phyloP scores from a whole-genome alignment of 2,888 invertebrate genomes.

The Diogma glabrata region DNA sequence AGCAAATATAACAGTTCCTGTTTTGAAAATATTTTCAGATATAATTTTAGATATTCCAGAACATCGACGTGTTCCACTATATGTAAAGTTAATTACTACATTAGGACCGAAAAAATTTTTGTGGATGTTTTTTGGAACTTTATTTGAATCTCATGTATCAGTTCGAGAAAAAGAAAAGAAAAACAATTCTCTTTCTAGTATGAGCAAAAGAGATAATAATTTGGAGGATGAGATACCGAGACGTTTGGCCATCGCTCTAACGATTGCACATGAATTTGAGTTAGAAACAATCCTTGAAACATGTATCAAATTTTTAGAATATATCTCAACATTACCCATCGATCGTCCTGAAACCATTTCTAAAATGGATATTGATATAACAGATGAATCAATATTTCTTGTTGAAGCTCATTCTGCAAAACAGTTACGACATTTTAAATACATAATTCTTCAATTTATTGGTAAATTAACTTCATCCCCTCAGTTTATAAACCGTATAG shows the following conservation, averaged over 20 bases:
- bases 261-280: constrained; percentile 53
- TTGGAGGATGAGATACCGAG: constrained; percentile 41
- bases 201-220: constrained; percentile 29
- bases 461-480: constrained; percentile 54
- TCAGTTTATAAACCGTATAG: constrained; percentile 55
- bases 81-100: constrained; percentile 64
- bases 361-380: constrained; percentile 30
- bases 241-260: constrained; percentile 54
- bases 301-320: constrained; percentile 53
- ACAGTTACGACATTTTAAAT: constrained; percentile 76
- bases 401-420: constrained; percentile 53
- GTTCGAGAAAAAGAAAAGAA: constrained; percentile 42
- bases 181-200: constrained; percentile 25
- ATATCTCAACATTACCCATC: constrained; percentile 53
- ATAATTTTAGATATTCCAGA: constrained; percentile 86
- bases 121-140: constrained; percentile 57
- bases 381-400: constrained; percentile 42
- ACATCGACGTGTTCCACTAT: constrained; percentile 74
- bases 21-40: constrained; percentile 82
- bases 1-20: constrained; percentile 44
- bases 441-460: constrained; percentile 62
- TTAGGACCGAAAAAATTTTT: constrained; percentile 52
- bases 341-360: constrained; percentile 41
- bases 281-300: constrained; percentile 49
- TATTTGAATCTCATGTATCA: constrained; percentile 58